Percentiles rank a stretch among this genome's conserved stretches.
These are phyloP conservation scores for Serranus cabrilla DNA, from an alignment of 2,797 vertebrate genomes.

Conservation along the genomic window DNA sequence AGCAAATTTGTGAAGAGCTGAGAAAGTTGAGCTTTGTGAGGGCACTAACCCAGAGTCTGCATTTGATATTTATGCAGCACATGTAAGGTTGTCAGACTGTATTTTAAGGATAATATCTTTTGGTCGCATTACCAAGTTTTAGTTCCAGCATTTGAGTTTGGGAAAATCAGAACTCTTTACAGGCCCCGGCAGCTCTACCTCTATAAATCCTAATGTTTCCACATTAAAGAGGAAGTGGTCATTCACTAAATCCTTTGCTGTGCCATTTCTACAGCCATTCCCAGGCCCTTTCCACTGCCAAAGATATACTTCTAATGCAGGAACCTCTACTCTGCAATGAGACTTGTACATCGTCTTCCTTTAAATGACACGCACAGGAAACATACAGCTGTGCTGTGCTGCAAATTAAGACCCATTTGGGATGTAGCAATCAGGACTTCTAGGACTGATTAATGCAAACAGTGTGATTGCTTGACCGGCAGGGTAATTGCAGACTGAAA, in stretches of 20 bases:
- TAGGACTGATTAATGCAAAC: background rate
- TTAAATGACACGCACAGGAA: constrained; percentile 21
- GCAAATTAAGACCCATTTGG: constrained; percentile 13
- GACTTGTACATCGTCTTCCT: background rate
- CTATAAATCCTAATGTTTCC: constrained; percentile 57
- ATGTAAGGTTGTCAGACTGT: constrained; percentile 16
- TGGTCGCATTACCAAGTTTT: constrained; percentile 13
- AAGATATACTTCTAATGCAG: background rate
- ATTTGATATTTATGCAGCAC: constrained; percentile 20
- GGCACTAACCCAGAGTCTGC: background rate
- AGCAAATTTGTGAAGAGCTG: background rate
- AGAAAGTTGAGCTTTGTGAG: constrained; percentile 3
- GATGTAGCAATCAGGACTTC: constrained; percentile 16
- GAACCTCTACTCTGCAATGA: background rate
- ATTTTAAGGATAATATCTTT: constrained; percentile 20
- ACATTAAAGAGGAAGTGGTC: constrained; percentile 49
- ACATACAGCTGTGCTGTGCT: background rate
- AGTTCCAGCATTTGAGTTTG: constrained; percentile 31
- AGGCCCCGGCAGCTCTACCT: constrained; percentile 19
- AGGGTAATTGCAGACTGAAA: constrained; percentile 10
- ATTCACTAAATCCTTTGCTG: constrained; percentile 32
- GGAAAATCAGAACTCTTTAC: constrained; percentile 22
- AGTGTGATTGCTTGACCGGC: background rate
- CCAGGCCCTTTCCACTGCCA: constrained; percentile 2
- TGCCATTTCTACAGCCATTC: constrained; percentile 20